phyloP scores from a whole-genome alignment of 2,113 vertebrate species.

The Silurus meridionalis region DNA sequence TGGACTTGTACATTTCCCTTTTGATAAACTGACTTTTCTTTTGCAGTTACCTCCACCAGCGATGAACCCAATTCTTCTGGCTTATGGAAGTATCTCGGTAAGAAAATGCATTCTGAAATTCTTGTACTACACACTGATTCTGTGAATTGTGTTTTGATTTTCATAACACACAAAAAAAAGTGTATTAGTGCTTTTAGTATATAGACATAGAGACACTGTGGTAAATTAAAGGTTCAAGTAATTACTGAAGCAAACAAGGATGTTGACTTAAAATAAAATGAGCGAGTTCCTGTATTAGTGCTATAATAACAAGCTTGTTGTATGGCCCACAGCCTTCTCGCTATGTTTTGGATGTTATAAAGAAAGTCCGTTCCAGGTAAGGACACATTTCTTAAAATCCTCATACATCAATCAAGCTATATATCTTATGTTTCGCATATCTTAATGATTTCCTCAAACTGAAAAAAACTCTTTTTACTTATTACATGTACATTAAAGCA shows the following conservation, averaged over 20 bases:
- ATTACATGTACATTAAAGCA: no score
- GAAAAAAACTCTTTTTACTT: neutral
- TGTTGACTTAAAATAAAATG: neutral
- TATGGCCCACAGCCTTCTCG: constrained; percentile 76
- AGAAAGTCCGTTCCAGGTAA: constrained; percentile 93
- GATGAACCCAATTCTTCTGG: constrained; percentile 84
- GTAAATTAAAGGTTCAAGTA: neutral
- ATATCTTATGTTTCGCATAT: neutral
- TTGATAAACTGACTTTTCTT: constrained; percentile 24
- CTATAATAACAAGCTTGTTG: neutral
- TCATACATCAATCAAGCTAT: neutral
- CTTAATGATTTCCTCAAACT: neutral
- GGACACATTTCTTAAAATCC: neutral
- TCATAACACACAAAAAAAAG: no score
- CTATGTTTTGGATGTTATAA: constrained; percentile 88
- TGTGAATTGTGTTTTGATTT: no score
- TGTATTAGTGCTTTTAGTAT: no score
- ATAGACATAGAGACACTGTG: neutral
- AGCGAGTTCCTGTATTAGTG: neutral
- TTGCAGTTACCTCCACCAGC: constrained; percentile 81
- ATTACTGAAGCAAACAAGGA: neutral
- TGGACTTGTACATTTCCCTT: neutral
- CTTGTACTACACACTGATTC: neutral
- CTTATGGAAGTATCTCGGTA: constrained; percentile 86
- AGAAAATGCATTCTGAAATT: constrained; percentile 61